Evolutionary conservation across 2,113 vertebrate genomes (phyloP), one percentile per base, ranked within the genome.

Genomic region (Leucoraja erinaceus): DNA sequence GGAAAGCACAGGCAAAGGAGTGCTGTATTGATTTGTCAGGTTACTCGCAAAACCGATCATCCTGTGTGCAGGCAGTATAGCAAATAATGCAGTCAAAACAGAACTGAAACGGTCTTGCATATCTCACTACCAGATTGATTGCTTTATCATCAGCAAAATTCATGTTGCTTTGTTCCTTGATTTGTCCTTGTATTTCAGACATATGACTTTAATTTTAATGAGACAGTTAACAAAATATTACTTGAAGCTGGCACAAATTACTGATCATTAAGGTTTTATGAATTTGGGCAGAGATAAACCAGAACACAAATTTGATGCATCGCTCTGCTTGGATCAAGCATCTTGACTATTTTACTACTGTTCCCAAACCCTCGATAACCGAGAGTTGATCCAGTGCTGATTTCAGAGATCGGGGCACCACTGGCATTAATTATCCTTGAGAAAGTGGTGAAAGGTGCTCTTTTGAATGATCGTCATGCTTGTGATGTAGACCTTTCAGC

Each of bases 231-330:
- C 28, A 66, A 88, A 63, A 66, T 66, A 12, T 33, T 11, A 88
- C 59, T 31, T 11, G 28, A 88, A 88, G 83, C 56, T 61, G 20
- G 28, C 31, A 88, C 83, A 88, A 84, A 88, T 84, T 84, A 84
- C 81, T 54, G 10, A 28, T 84, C 22, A n/a, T 63, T 18, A 18
- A 18, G 59, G 12, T 33, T 5, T 16, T 86, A n/a, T 86, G 0
- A 84, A 83, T 59, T 28, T 3, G 59, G 59, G 59, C 11, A 63
- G 61, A 61, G 25, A 66, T 31, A 88, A 63, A n/a, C 25, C 25
- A 59, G 59, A n/a, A 59, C 18, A 12, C 56, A 59, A 88, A 31
- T n/a, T 88, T n/a, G 12, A 5, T 63, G 28, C 25, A 6, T 1
- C 12, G n/a, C 31, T 31, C 11, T 61, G 12, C 83, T 12, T 11